These are phyloP conservation scores for Punctoribates punctum DNA, from an alignment of 2,888 invertebrate genomes.

Conservation along the genomic window DNA sequence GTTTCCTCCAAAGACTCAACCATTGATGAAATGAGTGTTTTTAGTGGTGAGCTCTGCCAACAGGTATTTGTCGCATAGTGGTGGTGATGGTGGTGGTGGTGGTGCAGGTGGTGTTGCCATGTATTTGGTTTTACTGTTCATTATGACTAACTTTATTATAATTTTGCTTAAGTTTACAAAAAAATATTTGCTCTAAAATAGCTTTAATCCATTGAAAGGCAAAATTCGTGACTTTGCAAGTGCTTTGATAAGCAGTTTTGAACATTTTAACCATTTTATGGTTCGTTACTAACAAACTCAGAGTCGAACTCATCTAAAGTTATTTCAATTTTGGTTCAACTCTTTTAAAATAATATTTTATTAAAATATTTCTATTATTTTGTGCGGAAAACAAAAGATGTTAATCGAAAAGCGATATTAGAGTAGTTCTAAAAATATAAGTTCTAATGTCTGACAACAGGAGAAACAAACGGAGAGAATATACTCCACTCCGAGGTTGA, in stretches of 20 bases:
- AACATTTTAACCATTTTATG: constrained; percentile 18
- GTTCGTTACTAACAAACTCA: constrained; percentile 2
- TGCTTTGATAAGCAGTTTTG: constrained; percentile 21
- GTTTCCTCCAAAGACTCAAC: neutral
- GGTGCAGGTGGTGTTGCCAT: constrained; percentile 1
- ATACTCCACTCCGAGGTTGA: too few relatives aligned
- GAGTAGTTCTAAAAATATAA: neutral
- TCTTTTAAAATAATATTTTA: neutral
- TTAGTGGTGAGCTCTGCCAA: constrained; percentile 1
- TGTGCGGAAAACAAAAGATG: neutral
- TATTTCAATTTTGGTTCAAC: constrained; percentile 15
- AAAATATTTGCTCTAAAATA: neutral
- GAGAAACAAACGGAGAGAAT: neutral
- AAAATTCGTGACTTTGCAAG: constrained; percentile 29
- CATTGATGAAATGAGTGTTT: neutral
- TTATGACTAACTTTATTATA: neutral
- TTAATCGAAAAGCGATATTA: constrained; percentile 1
- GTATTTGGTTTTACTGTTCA: neutral
- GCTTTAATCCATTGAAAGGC: constrained; percentile 16
- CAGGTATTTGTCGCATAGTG: constrained; percentile 21
- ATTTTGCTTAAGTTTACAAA: constrained; percentile 1
- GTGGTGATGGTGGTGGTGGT: too few relatives aligned
- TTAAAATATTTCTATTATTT: neutral
- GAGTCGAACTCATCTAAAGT: neutral
- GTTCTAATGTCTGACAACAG: neutral